Conservation (phyloP, 2,797 vertebrate species). For the Odontamblyopus lacepedii region DNA sequence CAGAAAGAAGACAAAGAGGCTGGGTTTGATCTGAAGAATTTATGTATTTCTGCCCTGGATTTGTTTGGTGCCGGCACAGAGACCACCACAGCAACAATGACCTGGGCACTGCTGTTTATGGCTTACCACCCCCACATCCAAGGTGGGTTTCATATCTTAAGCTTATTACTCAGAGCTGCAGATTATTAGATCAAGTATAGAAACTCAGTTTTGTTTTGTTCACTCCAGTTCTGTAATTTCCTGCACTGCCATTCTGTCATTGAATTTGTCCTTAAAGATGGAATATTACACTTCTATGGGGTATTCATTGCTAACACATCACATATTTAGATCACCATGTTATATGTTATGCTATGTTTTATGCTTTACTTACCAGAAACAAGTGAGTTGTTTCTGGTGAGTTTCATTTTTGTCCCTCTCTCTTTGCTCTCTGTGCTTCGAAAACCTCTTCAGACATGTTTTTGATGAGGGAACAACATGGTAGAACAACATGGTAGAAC, state of each 20-base stretch:
- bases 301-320: no score
- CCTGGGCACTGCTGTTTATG: slow-evolving; percentile 85
- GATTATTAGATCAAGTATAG: background rate
- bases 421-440: no score
- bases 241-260: background rate
- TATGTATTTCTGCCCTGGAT: slow-evolving; percentile 64
- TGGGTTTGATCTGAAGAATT: slow-evolving; percentile 72
- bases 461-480: no score
- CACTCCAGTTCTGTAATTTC: background rate
- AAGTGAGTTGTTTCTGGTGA: no score
- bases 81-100: slow-evolving; percentile 73
- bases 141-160: slow-evolving; percentile 40
- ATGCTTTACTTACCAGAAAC: no score
- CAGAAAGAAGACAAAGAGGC: slow-evolving; percentile 54
- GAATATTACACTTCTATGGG: no score
- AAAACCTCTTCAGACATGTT: no score
- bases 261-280: no score
- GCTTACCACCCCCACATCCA: slow-evolving; percentile 81
- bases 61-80: slow-evolving; percentile 79
- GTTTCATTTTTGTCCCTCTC: no score
- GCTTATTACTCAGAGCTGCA: background rate
- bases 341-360: no score
- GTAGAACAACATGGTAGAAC: no score
- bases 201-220: background rate
- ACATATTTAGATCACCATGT: no score